These are phyloP conservation scores for Botia kubotai DNA, from an alignment of 2,797 vertebrate genomes.

Conservation along the genomic window DNA sequence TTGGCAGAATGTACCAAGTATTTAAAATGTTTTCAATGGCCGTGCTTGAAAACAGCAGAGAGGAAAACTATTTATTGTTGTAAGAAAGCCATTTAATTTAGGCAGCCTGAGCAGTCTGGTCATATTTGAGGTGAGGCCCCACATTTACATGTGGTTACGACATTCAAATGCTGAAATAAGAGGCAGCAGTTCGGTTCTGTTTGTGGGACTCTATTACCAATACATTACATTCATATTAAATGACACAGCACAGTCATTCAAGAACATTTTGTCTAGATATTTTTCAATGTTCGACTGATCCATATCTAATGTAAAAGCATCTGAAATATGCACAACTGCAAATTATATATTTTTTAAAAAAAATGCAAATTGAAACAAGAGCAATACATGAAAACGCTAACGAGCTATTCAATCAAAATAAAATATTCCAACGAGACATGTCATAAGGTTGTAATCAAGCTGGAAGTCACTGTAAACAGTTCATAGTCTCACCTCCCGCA, in stretches of 20 bases:
- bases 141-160: conserved; percentile 75
- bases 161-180: conserved; percentile 72
- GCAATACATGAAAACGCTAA: too few species aligned
- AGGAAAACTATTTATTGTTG: conserved; percentile 81
- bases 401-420: not conserved
- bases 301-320: not conserved
- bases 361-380: too few species aligned
- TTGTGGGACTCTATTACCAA: too few species aligned
- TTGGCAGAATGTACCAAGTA: conserved; percentile 69
- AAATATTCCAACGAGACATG: too few species aligned
- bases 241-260: not conserved
- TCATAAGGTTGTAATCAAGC: not conserved
- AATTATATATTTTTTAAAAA: not conserved
- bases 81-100: conserved; percentile 79
- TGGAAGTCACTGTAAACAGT: not conserved
- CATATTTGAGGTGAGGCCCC: conserved; percentile 79
- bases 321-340: not conserved
- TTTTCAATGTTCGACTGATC: not conserved
- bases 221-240: conserved; percentile 1
- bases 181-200: conserved; percentile 56
- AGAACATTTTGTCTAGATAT: not conserved
- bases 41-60: conserved; percentile 73
- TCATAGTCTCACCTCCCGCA: conserved; percentile 85
- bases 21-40: conserved; percentile 74
- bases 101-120: conserved; percentile 73